Evolutionary conservation across 1,140 invertebrate genomes (phyloP), one percentile per base, ranked within the genome.

Genomic region (Dysdera silvatica): DNA sequence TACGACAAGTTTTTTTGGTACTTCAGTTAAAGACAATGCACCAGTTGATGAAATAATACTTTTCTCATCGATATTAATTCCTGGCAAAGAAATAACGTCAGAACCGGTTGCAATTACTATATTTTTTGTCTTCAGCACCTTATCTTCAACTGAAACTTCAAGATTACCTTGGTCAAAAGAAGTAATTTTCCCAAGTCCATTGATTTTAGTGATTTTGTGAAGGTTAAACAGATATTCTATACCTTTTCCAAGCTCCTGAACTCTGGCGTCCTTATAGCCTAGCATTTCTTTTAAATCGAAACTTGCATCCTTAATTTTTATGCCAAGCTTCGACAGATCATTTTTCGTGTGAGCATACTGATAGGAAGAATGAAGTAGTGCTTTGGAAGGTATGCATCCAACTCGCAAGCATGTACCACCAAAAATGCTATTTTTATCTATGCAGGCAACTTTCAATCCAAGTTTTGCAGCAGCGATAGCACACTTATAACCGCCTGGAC

Each of bases 41-140:
- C 97, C 96, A 31, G 97, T 99, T 24, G 96, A 99, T n/a, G 92
- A 94, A 4, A 99, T 89, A 73, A 99, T 86, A 49, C 83, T 82
- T 74, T 95, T 83, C 75, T 98, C 93, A 76, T 98, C 93, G 72
- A 97, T 86, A 84, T 89, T 71, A 48, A 76, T 8, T 8, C 7
- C 7, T 8, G 35, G 35, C 35, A 37, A 16, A 7, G 7, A 7
- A 37, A 37, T 37, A 37, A 16, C 8, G 8, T 37, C 35, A 37
- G 35, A 37, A 7, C 35, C 35, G 7, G 35, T 37, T 8, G 35
- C 35, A 8, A 37, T 37, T 8, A 37, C 8, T 8, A 37, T 37
- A n/a, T n/a, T n/a, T n/a, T n/a, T n/a, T n/a, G n/a, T n/a, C n/a
- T n/a, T n/a, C n/a, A n/a, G n/a, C n/a, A n/a, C n/a, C n/a, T n/a